Evolutionary conservation across 2,888 invertebrate species (phyloP).

Genomic region (Tenthredo livida): DNA sequence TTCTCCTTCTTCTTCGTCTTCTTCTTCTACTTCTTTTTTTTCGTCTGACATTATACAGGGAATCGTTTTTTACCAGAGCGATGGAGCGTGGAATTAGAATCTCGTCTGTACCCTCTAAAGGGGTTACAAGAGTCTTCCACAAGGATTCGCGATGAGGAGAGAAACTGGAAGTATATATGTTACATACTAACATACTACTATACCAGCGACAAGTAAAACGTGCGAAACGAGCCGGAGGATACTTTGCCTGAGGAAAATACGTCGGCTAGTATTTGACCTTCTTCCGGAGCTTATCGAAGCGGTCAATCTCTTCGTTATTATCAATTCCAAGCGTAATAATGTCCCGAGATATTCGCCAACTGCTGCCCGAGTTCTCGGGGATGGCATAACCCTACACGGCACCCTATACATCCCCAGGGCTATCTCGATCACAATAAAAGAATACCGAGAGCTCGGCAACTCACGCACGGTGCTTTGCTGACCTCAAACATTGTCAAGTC

Average conservation of each 20-base stretch:
- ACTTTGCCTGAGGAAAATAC: conserved; percentile 17
- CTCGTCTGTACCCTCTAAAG: not conserved
- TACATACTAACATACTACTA: not conserved
- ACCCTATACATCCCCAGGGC: conserved; percentile 30
- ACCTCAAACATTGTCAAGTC: conserved; percentile 48
- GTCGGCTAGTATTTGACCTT: conserved; percentile 37
- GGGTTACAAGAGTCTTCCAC: conserved; percentile 3
- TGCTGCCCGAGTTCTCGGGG: not conserved
- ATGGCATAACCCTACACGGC: conserved; percentile 33
- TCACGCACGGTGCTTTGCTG: not conserved
- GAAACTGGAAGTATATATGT: not conserved
- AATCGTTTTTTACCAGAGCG: conserved; percentile 3
- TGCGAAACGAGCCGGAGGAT: conserved; percentile 31
- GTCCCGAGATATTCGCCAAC: conserved; percentile 46
- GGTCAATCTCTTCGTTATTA: conserved; percentile 51
- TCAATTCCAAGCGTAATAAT: conserved; percentile 49
- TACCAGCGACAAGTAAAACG: not conserved
- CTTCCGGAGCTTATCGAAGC: conserved; percentile 43
- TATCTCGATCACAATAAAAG: conserved; percentile 55
- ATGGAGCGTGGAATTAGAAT: not conserved
- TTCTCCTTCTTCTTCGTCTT: not conserved
- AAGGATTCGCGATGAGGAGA: conserved; percentile 10
- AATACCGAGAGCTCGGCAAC: conserved; percentile 4
- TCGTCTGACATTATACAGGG: not conserved
- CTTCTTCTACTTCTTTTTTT: not conserved